These are phyloP conservation scores for Vireo griseus DNA, from an alignment of 2,797 vertebrate genomes.

Conservation along the genomic window DNA sequence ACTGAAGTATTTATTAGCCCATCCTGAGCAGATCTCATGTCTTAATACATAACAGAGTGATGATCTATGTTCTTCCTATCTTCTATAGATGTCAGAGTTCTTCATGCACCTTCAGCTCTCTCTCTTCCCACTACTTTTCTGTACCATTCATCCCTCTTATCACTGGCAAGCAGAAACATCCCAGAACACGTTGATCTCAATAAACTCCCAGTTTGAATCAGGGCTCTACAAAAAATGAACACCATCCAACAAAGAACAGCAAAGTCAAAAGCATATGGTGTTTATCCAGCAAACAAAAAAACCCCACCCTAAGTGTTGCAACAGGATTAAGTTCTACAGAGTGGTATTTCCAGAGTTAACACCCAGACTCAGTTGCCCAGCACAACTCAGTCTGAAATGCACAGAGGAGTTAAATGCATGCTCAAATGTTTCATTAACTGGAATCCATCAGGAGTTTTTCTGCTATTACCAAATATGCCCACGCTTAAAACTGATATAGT, in stretches of 20 bases:
- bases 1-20: neutral
- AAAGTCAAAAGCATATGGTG: neutral
- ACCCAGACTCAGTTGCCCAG: neutral
- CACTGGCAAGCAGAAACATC: neutral
- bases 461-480: neutral
- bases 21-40: neutral
- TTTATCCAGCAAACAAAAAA: neutral
- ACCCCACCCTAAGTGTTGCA: fast-evolving
- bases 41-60: neutral
- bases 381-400: neutral
- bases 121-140: neutral
- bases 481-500: neutral
- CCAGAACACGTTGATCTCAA: fast-evolving
- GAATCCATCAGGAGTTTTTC: neutral
- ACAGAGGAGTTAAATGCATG: neutral
- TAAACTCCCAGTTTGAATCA: neutral
- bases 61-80: neutral
- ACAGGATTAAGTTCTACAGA: neutral
- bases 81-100: neutral
- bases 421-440: neutral
- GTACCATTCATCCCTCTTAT: neutral
- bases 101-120: neutral
- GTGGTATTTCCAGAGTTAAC: neutral
- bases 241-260: neutral
- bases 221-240: neutral